Evolutionary conservation across 2,797 vertebrate genomes (phyloP).

Genomic region (Emydoidea blandingii): DNA sequence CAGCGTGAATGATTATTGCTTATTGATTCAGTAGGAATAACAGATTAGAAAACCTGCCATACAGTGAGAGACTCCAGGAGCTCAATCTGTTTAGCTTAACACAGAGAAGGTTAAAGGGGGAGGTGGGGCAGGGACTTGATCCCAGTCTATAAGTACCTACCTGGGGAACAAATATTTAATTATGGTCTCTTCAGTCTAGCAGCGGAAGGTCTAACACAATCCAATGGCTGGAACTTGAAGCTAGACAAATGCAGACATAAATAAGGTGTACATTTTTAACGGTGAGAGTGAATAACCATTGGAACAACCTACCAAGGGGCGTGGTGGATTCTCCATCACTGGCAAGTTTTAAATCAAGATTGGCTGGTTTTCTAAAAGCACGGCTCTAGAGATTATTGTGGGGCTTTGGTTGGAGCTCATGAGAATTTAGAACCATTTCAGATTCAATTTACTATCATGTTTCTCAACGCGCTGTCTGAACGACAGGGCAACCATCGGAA

Average conservation of each 20-base stretch:
- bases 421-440: too few relatives aligned
- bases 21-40: background rate
- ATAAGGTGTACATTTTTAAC: too few relatives aligned
- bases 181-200: background rate
- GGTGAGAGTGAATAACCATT: too few relatives aligned
- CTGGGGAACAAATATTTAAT: background rate
- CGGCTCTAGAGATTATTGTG: background rate
- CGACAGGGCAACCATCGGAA: background rate
- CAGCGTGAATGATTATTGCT: background rate
- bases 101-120: too few relatives aligned
- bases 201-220: background rate
- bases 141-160: too few relatives aligned
- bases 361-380: background rate
- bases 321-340: background rate
- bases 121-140: too few relatives aligned
- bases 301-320: background rate
- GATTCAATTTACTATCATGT: too few relatives aligned
- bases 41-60: background rate
- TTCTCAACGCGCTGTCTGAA: background rate
- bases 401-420: background rate
- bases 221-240: background rate
- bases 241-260: background rate
- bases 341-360: too few relatives aligned
- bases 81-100: background rate
- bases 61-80: background rate